phyloP scores from a whole-genome alignment of 64 coral and sea anemone genomes.

The Catalaphyllia jardinei region DNA sequence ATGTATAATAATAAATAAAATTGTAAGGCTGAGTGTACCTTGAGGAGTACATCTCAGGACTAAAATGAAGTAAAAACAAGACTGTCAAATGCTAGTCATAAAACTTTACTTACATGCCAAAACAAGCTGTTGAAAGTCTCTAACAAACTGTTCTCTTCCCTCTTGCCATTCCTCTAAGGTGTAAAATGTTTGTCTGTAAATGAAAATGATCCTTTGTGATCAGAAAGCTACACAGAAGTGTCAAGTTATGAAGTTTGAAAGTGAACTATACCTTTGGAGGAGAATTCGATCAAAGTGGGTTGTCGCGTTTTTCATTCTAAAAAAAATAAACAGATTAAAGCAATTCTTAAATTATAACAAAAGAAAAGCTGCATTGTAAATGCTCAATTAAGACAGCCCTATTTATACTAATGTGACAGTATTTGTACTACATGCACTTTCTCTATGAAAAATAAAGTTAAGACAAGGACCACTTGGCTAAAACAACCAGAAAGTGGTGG shows the following conservation, averaged over 20 bases:
- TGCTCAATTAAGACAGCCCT: background rate
- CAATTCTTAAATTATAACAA: too few relatives aligned
- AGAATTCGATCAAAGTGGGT: slow-evolving; percentile 19
- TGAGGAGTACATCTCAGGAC: too few relatives aligned
- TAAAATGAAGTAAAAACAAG: too few relatives aligned
- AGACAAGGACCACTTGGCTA: too few relatives aligned
- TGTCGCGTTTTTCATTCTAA: slow-evolving; percentile 35
- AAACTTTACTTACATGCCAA: slow-evolving; percentile 31
- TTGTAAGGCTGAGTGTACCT: too few relatives aligned
- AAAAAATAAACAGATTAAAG: too few relatives aligned
- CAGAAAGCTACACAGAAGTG: background rate
- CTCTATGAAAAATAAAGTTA: too few relatives aligned
- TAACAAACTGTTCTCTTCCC: slow-evolving; percentile 24
- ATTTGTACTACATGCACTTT: too few relatives aligned
- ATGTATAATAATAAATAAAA: too few relatives aligned
- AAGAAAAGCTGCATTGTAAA: background rate
- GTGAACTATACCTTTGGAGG: slow-evolving; percentile 9
- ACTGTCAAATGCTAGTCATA: too few relatives aligned
- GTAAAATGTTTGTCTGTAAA: slow-evolving; percentile 35
- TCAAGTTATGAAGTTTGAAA: background rate
- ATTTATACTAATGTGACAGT: too few relatives aligned
- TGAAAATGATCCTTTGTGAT: background rate
- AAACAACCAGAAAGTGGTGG: too few relatives aligned
- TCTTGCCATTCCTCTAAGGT: slow-evolving; percentile 1
- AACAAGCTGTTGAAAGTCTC: slow-evolving; percentile 36